These are phyloP conservation scores for Drosophila quinaria DNA, from an alignment of 2,888 invertebrate species.

Conservation along the genomic window DNA sequence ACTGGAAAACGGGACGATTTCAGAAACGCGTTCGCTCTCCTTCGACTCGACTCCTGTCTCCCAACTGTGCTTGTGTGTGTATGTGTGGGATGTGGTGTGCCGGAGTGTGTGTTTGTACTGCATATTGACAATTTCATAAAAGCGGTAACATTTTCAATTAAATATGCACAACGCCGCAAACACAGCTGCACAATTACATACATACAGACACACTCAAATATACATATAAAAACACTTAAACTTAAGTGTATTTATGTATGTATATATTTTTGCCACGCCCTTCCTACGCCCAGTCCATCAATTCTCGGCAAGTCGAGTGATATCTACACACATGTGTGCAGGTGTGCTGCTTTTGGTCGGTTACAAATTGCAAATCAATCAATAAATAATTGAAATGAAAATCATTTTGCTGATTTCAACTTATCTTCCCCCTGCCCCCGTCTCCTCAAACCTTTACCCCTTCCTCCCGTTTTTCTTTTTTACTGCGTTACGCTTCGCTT, in stretches of 20 bases:
- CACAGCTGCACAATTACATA: conserved; percentile 62
- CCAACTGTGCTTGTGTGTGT: conserved; percentile 18
- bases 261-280: conserved; percentile 45
- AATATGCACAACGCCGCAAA: conserved; percentile 78
- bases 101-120: conserved; percentile 59
- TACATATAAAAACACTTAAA: conserved; percentile 21
- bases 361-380: conserved; percentile 83
- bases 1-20: too few relatives aligned
- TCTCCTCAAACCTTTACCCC: too few relatives aligned
- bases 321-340: conserved; percentile 62
- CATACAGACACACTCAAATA: background rate
- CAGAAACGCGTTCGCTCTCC: too few relatives aligned
- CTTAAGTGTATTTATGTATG: conserved; percentile 2
- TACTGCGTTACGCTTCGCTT: conserved; percentile 59
- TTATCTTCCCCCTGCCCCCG: conserved; percentile 63
- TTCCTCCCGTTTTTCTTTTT: background rate
- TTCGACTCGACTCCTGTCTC: conserved; percentile 81
- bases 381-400: conserved; percentile 83
- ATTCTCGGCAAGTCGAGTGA: conserved; percentile 73
- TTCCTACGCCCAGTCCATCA: conserved; percentile 56
- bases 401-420: conserved; percentile 83
- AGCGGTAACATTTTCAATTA: conserved; percentile 82
- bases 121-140: conserved; percentile 81
- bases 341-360: conserved; percentile 82
- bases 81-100: conserved; percentile 18